Evolutionary conservation across 2,113 vertebrate genomes (phyloP).

Genomic region (Pteropus alecto): DNA sequence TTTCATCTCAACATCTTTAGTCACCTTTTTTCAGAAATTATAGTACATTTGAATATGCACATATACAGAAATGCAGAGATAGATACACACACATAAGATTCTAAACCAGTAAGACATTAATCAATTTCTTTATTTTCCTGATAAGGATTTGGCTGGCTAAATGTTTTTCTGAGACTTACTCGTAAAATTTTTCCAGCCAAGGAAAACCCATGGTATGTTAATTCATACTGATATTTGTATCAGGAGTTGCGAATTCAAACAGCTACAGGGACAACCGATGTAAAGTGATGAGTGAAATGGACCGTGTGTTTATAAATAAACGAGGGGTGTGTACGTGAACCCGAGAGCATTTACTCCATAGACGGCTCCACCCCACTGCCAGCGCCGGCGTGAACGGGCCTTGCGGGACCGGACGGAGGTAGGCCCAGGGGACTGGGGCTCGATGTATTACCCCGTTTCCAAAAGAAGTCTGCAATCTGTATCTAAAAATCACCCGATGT

Average conservation of each 20-base stretch:
- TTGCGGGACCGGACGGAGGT: accelerated
- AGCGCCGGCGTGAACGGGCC: accelerated
- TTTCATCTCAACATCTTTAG: neutral
- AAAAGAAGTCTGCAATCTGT: neutral
- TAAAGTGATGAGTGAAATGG: neutral
- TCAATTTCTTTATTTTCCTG: neutral
- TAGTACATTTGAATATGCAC: accelerated
- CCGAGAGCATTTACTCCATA: accelerated
- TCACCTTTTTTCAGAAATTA: neutral
- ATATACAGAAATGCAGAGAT: neutral
- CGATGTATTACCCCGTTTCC: too few species aligned
- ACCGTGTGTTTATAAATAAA: neutral
- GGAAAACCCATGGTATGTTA: neutral
- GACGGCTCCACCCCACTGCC: accelerated
- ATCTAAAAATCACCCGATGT: neutral
- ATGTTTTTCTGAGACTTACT: neutral
- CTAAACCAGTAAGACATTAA: neutral
- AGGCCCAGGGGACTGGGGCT: too few species aligned
- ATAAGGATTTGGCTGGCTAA: neutral
- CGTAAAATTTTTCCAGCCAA: neutral
- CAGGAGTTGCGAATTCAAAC: neutral
- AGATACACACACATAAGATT: neutral
- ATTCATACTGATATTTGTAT: neutral
- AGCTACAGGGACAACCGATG: accelerated
- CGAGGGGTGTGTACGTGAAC: accelerated